phyloP scores from a whole-genome alignment of 1,140 invertebrate species.

The Zelostemma sp. region DNA sequence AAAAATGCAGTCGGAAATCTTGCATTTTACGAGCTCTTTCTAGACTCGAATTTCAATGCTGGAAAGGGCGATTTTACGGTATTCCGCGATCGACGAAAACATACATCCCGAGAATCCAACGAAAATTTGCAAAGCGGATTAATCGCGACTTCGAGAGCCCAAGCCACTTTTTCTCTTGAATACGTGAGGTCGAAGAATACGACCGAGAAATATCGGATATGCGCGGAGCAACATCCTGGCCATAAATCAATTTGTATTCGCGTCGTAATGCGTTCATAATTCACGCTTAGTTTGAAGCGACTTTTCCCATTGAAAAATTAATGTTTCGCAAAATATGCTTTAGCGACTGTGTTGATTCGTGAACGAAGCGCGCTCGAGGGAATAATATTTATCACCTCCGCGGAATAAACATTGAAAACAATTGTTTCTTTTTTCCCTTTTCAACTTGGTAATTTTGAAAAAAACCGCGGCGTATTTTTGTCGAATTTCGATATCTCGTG shows the following conservation, averaged over 20 bases:
- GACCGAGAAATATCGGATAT: conserved; percentile 60
- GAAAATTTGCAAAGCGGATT: conserved; percentile 54
- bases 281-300: conserved; percentile 63
- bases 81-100: conserved; percentile 24
- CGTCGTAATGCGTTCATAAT: conserved; percentile 65
- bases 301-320: conserved; percentile 58
- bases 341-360: conserved; percentile 25
- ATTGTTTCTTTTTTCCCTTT: too few relatives aligned
- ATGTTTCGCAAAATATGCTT: conserved; percentile 54
- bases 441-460: too few relatives aligned
- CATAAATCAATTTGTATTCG: conserved; percentile 68
- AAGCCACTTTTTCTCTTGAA: conserved; percentile 16
- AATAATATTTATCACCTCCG: conserved; percentile 22
- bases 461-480: too few relatives aligned
- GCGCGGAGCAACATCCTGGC: conserved; percentile 52
- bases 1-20: too few relatives aligned
- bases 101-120: conserved; percentile 14
- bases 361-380: background rate
- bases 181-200: conserved; percentile 52
- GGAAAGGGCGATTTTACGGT: too few relatives aligned
- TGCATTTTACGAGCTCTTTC: too few relatives aligned
- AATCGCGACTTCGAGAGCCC: conserved; percentile 53
- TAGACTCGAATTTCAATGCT: too few relatives aligned
- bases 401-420: background rate
- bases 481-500: too few relatives aligned